phyloP scores from a whole-genome alignment of 2,888 invertebrate species.

The Acrobasis consociella region DNA sequence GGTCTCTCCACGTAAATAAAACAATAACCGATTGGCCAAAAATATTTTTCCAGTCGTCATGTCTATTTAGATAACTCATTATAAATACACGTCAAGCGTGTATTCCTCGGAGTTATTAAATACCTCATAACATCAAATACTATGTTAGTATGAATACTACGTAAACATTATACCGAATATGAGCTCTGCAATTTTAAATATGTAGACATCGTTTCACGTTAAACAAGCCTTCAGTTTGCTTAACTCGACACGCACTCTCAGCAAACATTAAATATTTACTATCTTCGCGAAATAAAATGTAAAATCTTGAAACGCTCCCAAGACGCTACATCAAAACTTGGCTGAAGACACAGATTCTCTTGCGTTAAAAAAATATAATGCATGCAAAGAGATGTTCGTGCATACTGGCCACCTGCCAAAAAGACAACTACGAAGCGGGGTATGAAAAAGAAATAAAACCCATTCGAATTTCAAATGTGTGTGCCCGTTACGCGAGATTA shows the following conservation, averaged over 20 bases:
- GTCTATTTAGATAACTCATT: too few species aligned
- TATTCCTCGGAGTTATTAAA: too few species aligned
- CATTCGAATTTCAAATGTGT: conserved; percentile 24
- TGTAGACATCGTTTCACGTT: conserved; percentile 1
- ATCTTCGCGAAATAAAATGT: conserved; percentile 7
- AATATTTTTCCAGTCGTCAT: too few species aligned
- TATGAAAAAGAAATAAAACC: conserved; percentile 23
- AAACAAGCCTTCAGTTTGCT: not conserved
- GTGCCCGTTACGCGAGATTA: conserved; percentile 8
- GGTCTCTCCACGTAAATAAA: too few species aligned
- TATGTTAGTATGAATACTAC: too few species aligned
- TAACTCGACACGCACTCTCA: conserved; percentile 1
- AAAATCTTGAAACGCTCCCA: conserved; percentile 19
- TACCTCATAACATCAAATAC: too few species aligned
- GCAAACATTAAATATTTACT: conserved; percentile 12
- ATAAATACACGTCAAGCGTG: too few species aligned
- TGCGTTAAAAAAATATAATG: conserved; percentile 27
- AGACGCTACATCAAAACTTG: conserved; percentile 12
- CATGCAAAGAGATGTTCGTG: conserved; percentile 26
- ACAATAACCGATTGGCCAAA: too few species aligned
- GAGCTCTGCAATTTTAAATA: not conserved
- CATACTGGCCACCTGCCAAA: conserved; percentile 30
- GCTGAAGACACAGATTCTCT: conserved; percentile 10
- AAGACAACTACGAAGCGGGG: conserved; percentile 21
- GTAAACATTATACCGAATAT: too few species aligned